Evolutionary conservation across 2,888 invertebrate species (phyloP), one percentile per base, ranked within the genome.

Genomic region (Melinaea menophilus): DNA sequence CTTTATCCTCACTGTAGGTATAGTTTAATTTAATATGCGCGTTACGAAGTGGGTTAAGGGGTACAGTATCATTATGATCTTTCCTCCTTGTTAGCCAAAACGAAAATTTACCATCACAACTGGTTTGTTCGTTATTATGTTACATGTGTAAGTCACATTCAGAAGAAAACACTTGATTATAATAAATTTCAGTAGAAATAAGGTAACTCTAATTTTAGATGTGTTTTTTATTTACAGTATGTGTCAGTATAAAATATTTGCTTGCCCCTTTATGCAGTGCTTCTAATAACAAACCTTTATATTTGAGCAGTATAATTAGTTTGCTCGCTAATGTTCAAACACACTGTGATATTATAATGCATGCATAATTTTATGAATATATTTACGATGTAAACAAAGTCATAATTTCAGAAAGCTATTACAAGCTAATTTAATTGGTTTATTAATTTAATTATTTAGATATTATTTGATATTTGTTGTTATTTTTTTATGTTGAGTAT

Each of bases 21-120:
- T 78, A 76, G 77, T 84, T 81, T 84, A 84, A 86, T 86, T 86
- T 85, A 84, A 84, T 85, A 84, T 79, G 77, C 79, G 72, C 74
- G 77, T 81, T 82, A 80, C 75, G 72, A 77, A 80, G 77, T 79
- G 71, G 80, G 80, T 80, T 81, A 80, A 76, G 75, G 74, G 76
- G 73, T 75, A 72, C 69, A 75, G 74, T 71, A 72, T 73, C 66
- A 56, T 64, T 60, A 58, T 35, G 62, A 13, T 47, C 54, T 34
- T 54, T 34, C 57, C 55, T 62, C 34, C 55, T 68, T 63, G 55
- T 62, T 59, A 61, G 61, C 31, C 56, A 62, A 59, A 56, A 59
- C 47, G 59, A 33, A 22, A 46, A 65, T 63, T 67, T 65, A 56
- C 37, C 37, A 61, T 46, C 5, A 12, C 48, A 62, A 58, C 45